A percentile compares a stretch with the other conserved stretches of the same genome.
phyloP scores from a whole-genome alignment of 2,113 vertebrate species.

The Arenaria interpres region DNA sequence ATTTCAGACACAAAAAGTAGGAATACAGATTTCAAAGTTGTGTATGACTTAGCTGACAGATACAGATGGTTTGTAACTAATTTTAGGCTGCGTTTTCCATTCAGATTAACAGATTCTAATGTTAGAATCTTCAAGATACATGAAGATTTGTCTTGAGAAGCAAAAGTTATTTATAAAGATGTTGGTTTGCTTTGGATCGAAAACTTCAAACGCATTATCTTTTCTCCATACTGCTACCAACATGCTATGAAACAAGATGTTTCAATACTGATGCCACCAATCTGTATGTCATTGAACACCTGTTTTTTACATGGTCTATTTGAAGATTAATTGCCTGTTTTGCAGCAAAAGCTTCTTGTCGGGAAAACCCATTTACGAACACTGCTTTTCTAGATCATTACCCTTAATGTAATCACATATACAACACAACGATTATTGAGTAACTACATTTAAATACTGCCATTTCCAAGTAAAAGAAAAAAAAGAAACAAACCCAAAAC shows the following conservation, averaged over 20 bases:
- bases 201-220: neutral
- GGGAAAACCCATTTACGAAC: neutral
- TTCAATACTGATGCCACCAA: neutral
- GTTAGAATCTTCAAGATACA: neutral
- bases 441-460: neutral
- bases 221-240: neutral
- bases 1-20: neutral
- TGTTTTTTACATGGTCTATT: constrained; percentile 26
- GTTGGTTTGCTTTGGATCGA: neutral
- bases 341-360: neutral
- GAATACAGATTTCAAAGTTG: neutral
- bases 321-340: constrained; percentile 51
- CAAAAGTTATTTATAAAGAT: constrained; percentile 8
- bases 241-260: constrained; percentile 11
- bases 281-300: neutral
- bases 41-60: neutral
- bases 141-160: neutral
- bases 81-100: constrained; percentile 14
- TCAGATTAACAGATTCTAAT: constrained; percentile 36
- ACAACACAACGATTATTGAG: neutral
- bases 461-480: neutral
- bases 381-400: constrained; percentile 14
- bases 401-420: neutral
- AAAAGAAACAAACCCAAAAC: neutral
- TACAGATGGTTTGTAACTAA: neutral